Evolutionary conservation across 2,888 invertebrate species (phyloP), one percentile per base, ranked within the genome.

Genomic region (Eudemis profundana): DNA sequence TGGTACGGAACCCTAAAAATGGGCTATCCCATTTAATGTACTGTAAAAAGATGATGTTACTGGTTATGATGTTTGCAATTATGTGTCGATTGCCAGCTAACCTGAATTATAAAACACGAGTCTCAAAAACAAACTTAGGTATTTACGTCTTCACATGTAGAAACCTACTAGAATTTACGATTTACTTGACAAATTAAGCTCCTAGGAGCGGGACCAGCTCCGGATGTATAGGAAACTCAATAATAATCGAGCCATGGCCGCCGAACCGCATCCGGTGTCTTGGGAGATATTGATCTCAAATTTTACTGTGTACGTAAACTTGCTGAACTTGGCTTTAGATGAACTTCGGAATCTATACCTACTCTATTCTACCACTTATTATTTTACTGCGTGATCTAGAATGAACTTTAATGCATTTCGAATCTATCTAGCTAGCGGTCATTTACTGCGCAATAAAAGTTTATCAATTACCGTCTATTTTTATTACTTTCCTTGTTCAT

Each of bases 231-330:
- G 84, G 83, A 90, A 90, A 90, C 89, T 88, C 84, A 88, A 90
- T 89, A 86, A 86, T 87, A 88, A 90, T 87, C 85, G 83, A 84
- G 86, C 86, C 84, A 81, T 86, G 86, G 77, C 79, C 83, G 82
- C 78, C 79, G 82, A 79, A 84, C 86, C 85, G 83, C 87, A 84
- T 89, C 89, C 88, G 86, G 83, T 84, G 83, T 85, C 85, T 85
- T 82, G 82, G 78, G 79, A 78, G 86, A 86, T 86, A 88, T 87
- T 85, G 85, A 88, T 86, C 81, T 84, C 73, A 78, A 78, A 83
- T 81, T 83, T 79, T 74, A 76, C 78, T 69, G 49, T 57, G 51
- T 63, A 60, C 29, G 47, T 42, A 54, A 57, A 57, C 42, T 56
- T 44, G 27, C 33, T 57, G 42, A 57, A 57, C 42, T 36, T 40